Evolutionary conservation across 2,888 invertebrate genomes (phyloP), one percentile per base, ranked within the genome.

Genomic region (Diadromus collaris): DNA sequence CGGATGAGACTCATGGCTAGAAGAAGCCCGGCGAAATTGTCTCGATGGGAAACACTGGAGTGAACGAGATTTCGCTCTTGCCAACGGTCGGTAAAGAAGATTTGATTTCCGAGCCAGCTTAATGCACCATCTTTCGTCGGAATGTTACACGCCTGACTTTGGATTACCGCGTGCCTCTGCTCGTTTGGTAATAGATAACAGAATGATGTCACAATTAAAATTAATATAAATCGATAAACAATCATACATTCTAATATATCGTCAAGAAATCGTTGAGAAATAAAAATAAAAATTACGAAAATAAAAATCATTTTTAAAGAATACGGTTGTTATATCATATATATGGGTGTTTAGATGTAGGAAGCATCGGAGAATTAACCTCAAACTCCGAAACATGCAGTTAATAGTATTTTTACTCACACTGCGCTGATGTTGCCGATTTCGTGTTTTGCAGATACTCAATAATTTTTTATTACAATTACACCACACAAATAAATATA

Each of bases 391-490:
- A 73, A 21, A 51, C 24, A 7, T 21, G n/a, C 32, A 6, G 19
- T 6, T 32, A 56, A 19, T 44, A 32, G 6, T 19, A 21, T 44
- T 44, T 58, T 41, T 58, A 69, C 69, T 69, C 46, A 69, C 69
- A 13, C 3, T 19, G 29, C 19, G 24, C 7, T n/a, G 3, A 2
- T 38, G 44, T 32, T 19, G 16, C 5, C 58, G n/a, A 41, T 41
- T 16, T 38, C 21, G 16, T 1, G 27, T 1, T 13, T 24, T 32
- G 13, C 1, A 0, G 19, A 32, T 19, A 29, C 19, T 21, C 21
- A 32, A 69, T 58, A 21, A 44, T 32, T 32, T 58, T 32, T 41
- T 27, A 44, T 58, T 21, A 13, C 10, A 6, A 13, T 10, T 10
- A 21, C 19, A 44, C 56, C 16, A 6, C 9, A 48, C 6, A 24